Base-by-base conservation (phyloP, 1,140 invertebrate genomes). In the Bombus waltoni region DNA sequence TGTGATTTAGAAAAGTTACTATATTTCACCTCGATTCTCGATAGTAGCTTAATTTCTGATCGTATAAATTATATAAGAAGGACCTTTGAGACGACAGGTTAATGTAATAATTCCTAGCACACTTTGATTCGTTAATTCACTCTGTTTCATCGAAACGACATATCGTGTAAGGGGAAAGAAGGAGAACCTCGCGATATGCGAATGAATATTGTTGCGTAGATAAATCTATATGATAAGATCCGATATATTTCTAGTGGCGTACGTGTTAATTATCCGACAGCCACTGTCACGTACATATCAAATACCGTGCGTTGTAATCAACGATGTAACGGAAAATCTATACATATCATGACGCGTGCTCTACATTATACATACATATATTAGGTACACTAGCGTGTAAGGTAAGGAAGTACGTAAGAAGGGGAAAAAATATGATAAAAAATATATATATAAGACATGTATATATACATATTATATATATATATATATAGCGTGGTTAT, bases 261-360 rank as follows among this genome's bases (percentile, higher is more conserved):
- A 70, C 66, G 22, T 74, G 57, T 81, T 74, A 81, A 85, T 18
- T 28, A 79, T 84, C 81, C 83, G 62, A 65, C 68, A 65, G 73
- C 81, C 87, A 91, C 82, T 47, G 87, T 92, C 89, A 94, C 93
- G 87, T 93, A 94, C 93, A 94, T 94, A 94, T 94, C 94, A 94
- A 92, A 92, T 91, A 92, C 91, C 82, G 85, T 81, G 81, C 89
- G 92, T 92, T 92, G 91, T 93, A 91, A 93, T 89, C 88, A 87
- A 89, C 89, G 88, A 93, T 87, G 89, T 90, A 89, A 90, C 91
- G 88, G 89, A 88, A 88, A 94, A 93, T 87, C 73, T 94, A 94
- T 93, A 94, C 93, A 94, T 94, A 94, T 94, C 93, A 94, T 91
- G 85, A 93, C 93, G 87, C 92, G 91, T 94, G 92, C 91, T 94